phyloP scores from a whole-genome alignment of 2,113 vertebrate species.

The Jaculus jaculus region DNA sequence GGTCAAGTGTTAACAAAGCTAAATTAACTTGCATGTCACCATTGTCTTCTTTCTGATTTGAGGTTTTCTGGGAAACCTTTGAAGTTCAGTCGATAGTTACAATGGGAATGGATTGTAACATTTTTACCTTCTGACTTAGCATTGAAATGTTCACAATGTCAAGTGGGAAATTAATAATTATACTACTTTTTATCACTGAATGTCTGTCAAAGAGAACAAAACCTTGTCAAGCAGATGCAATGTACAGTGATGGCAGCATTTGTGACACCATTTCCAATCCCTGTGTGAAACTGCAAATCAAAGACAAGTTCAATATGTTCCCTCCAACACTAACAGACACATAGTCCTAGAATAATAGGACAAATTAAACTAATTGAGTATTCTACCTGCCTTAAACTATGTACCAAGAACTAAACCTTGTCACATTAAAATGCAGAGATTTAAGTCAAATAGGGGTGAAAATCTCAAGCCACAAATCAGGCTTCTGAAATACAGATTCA shows the following conservation, averaged over 20 bases:
- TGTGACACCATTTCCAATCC: not conserved
- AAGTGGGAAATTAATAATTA: constrained; percentile 75
- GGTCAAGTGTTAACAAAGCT: constrained; percentile 71
- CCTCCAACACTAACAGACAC: constrained; percentile 43
- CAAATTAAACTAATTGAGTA: constrained; percentile 48
- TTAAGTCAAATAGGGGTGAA: constrained; percentile 30
- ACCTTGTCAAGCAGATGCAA: constrained; percentile 32
- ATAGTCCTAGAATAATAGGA: not conserved
- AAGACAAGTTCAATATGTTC: constrained; percentile 37
- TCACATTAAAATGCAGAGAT: constrained; percentile 45
- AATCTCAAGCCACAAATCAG: constrained; percentile 29
- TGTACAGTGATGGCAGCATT: constrained; percentile 38
- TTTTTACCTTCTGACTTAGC: constrained; percentile 64
- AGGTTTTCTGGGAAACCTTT: constrained; percentile 22
- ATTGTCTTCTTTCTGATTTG: constrained; percentile 49
- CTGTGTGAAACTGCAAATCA: constrained; percentile 26
- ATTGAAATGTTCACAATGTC: constrained; percentile 71
- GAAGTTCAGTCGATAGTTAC: constrained; percentile 59
- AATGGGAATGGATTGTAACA: constrained; percentile 67
- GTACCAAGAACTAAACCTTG: constrained; percentile 47
- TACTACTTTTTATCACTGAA: constrained; percentile 58
- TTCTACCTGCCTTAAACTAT: constrained; percentile 37
- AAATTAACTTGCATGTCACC: constrained; percentile 50
- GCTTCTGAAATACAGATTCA: constrained; percentile 26
- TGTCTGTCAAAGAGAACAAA: constrained; percentile 71